Evolutionary conservation across 2,888 invertebrate genomes (phyloP), one percentile per base, ranked within the genome.

Genomic region (Megamerina dolium): DNA sequence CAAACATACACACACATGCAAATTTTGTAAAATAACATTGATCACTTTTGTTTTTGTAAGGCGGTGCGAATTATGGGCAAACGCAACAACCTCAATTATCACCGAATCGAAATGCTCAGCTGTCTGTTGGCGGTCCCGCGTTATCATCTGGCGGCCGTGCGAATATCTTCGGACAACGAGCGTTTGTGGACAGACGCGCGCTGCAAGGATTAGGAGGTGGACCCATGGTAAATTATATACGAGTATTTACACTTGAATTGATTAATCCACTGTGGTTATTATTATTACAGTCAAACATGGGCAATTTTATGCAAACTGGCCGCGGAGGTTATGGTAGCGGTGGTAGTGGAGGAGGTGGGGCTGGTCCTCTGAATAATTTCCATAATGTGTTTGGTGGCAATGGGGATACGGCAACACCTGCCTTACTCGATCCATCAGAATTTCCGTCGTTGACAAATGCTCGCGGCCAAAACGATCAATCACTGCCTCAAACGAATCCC

Each of bases 371-470:
- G 75, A 76, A 74, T 60, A 77, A 75, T 74, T 87, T 87, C 77
- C 88, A 88, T 72, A 85, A 85, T 61, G 87, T 88, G 73, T 89
- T 89, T 72, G 81, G 82, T 65, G 81, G 81, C 49, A 82, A 80
- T 63, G 81, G 85, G 50, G 84, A 83, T 67, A 80, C 82, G 61
- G 80, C 82, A 64, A 87, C 88, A 64, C 91, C 91, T 51, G 89
- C 91, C 55, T 78, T 91, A 55, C 77, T 92, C 63, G 92, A 93
- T 76, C 82, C 90, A 57, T 89, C 88, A 66, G 92, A 92, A 76
- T 93, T 92, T 74, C 92, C 92, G 52, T 91, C 91, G 58, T 77
- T 92, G 66, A 91, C 91, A 63, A 72, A 71, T 62, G 89, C 86
- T 72, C 80, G 91, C 68, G 88, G 85, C 58, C 83, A 84, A 60